Evolutionary conservation across 2,888 invertebrate species (phyloP), one percentile per base, ranked within the genome.

Genomic region (Orgyia antiqua): DNA sequence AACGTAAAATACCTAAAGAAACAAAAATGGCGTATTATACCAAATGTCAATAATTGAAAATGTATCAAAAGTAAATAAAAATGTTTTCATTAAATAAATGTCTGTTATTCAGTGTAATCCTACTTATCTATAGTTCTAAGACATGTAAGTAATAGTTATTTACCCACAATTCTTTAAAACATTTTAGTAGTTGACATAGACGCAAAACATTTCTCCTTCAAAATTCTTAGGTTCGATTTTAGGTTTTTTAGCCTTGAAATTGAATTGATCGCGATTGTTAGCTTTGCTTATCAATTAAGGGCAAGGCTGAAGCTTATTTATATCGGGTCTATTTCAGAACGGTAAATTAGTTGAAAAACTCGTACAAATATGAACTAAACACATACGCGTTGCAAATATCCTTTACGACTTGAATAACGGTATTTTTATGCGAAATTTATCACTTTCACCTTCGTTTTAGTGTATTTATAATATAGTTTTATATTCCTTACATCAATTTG

Each of bases 21-120:
- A 78, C 71, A 73, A 78, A 77, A 63, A 80, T 80, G 80, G 82
- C 77, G 71, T 66, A 67, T 45, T 65, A 42, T 67, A 53, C 66
- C 70, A 57, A 64, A 66, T 66, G 74, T 74, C 74, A 74, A 61
- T 59, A 59, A 47, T 58, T 46, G 45, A 77, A 77, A 76, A 80
- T 79, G 78, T 67, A 47, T 55, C 43, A 56, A 60, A 73, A 73
- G 63, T 77, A 76, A 77, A 73, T 78, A 77, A 73, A 75, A 74
- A 83, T 83, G 83, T 70, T 70, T 71, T 64, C 62, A 42, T 56
- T 52, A 43, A 51, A 49, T 36, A 63, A 58, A 52, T 58, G 64
- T 61, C 56, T 68, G 51, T 63, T 72, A 49, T 48, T 63, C 40
- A 68, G 65, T 72, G 61, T 68, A 43, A 57, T 66, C 39, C 42